Conservation (phyloP, 2,888 invertebrate genomes). For the Didymodactylos carnosus region DNA sequence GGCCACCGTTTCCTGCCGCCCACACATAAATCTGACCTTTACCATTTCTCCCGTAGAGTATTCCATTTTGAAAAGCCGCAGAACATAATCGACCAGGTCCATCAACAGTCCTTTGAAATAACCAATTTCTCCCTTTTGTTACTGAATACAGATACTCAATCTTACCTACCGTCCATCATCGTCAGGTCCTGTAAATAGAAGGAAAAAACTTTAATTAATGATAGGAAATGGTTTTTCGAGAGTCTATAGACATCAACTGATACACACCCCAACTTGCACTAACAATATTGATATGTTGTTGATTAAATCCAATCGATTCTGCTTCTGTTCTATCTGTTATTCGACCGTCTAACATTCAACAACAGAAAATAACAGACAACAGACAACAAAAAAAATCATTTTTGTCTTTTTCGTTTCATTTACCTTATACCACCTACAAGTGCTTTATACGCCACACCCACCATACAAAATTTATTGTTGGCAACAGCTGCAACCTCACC, state of each 20-base stretch:
- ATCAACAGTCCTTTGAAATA: constrained; percentile 56
- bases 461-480: constrained; percentile 67
- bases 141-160: too few relatives aligned
- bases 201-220: too few relatives aligned
- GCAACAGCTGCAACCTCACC: constrained; percentile 98
- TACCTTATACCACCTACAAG: constrained; percentile 60
- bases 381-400: too few relatives aligned
- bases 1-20: constrained; percentile 37
- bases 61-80: constrained; percentile 29
- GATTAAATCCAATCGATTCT: background rate
- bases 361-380: too few relatives aligned
- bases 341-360: constrained; percentile 9
- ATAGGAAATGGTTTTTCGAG: too few relatives aligned
- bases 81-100: constrained; percentile 31
- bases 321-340: constrained; percentile 8
- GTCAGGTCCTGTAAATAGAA: constrained; percentile 41
- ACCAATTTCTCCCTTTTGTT: too few relatives aligned
- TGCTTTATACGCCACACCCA: constrained; percentile 68
- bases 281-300: constrained; percentile 1
- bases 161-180: too few relatives aligned
- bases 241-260: too few relatives aligned
- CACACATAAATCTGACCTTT: constrained; percentile 34
- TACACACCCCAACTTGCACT: constrained; percentile 20
- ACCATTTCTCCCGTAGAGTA: constrained; percentile 25
- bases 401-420: too few relatives aligned